A percentile compares a stretch with the other conserved stretches of the same genome.
Conservation (phyloP, 2,888 invertebrate genomes). For the Lamellibrachia columna region DNA sequence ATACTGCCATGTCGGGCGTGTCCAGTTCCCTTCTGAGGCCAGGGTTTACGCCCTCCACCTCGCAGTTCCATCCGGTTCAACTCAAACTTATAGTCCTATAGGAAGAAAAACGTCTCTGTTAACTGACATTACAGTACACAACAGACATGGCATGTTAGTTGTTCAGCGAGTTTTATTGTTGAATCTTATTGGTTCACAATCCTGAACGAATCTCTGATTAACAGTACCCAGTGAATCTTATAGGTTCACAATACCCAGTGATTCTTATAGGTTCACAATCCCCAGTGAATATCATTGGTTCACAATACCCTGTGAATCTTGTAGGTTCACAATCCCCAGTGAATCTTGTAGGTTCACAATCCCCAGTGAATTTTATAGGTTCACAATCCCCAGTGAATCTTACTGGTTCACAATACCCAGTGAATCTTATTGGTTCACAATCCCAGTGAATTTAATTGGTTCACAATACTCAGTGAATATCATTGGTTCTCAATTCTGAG, state of each 20-base stretch:
- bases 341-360: too few species aligned
- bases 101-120: not conserved
- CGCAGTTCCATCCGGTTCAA: constrained; percentile 85
- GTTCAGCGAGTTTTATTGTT: not conserved
- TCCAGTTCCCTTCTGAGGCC: constrained; percentile 95
- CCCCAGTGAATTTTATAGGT: too few species aligned
- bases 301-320: too few species aligned
- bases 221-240: too few species aligned
- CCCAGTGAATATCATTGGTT: too few species aligned
- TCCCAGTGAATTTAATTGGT: too few species aligned
- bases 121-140: not conserved
- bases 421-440: too few species aligned
- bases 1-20: constrained; percentile 91
- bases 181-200: too few species aligned
- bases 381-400: not conserved
- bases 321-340: too few species aligned
- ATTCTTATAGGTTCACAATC: too few species aligned
- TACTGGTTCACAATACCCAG: not conserved
- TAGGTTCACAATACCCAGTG: too few species aligned
- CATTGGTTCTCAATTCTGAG: not conserved
- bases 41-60: constrained; percentile 92
- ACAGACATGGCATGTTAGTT: not conserved
- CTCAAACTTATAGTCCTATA: constrained; percentile 78
- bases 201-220: too few species aligned
- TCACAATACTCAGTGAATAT: not conserved